phyloP scores from a whole-genome alignment of 2,888 invertebrate species.

The Rhamphomyia laevipes region DNA sequence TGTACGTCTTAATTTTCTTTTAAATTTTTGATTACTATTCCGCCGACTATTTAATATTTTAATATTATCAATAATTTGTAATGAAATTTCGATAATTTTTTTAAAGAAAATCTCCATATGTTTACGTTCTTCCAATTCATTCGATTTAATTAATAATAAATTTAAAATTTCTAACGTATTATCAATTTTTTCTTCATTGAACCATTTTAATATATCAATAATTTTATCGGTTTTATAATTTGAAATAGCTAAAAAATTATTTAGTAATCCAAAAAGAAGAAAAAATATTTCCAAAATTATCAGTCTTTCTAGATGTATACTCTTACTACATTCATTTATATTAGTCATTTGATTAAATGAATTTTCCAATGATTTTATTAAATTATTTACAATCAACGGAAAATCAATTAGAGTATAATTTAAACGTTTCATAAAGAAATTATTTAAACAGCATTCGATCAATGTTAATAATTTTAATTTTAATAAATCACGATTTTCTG shows the following conservation, averaged over 20 bases:
- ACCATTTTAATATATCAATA: not conserved
- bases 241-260: conserved; percentile 23
- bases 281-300: conserved; percentile 26
- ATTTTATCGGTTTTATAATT: not conserved
- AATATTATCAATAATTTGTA: conserved; percentile 20
- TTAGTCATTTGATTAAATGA: conserved; percentile 4
- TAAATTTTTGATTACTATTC: not conserved
- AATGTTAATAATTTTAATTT: conserved; percentile 28
- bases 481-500: conserved; percentile 24
- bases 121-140: not conserved
- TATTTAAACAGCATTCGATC: conserved; percentile 29
- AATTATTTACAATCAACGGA: conserved; percentile 23
- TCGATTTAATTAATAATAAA: not conserved
- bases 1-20: conserved; percentile 10
- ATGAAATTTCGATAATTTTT: conserved; percentile 23
- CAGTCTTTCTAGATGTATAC: not conserved
- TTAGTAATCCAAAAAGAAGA: conserved; percentile 29
- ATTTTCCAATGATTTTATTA: conserved; percentile 17
- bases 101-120: conserved; percentile 15
- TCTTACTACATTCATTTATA: not conserved
- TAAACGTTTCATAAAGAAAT: conserved; percentile 25
- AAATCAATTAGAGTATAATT: conserved; percentile 24
- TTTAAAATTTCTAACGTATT: not conserved
- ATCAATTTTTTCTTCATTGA: conserved; percentile 1
- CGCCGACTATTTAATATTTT: not conserved